phyloP scores from a whole-genome alignment of 1,140 invertebrate species.

The Drosophila arizonae region DNA sequence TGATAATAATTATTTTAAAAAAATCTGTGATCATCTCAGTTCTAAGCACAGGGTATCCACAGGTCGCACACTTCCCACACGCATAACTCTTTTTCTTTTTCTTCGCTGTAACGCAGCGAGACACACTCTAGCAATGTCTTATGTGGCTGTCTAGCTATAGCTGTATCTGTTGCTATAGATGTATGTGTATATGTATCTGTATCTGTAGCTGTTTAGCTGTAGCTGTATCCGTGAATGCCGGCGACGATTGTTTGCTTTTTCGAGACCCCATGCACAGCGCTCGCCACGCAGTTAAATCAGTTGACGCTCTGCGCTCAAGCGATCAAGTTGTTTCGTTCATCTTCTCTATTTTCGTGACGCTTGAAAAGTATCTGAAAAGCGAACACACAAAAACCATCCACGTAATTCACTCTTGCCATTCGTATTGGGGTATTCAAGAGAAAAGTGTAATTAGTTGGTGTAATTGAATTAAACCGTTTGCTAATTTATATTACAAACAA shows the following conservation, averaged over 20 bases:
- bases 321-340: constrained; percentile 64
- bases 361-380: constrained; percentile 6
- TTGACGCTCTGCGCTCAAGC: constrained; percentile 63
- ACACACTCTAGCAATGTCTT: constrained; percentile 16
- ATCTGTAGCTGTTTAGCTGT: constrained; percentile 8
- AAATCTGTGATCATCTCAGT: too few relatives aligned
- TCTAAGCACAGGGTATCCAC: background rate
- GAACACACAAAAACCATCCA: background rate
- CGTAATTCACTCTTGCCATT: background rate
- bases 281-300: constrained; percentile 62
- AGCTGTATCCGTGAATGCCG: constrained; percentile 12
- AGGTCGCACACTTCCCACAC: background rate
- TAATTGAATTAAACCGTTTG: constrained; percentile 21
- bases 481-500: background rate
- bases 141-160: background rate
- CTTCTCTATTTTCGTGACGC: constrained; percentile 11
- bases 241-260: constrained; percentile 28
- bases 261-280: constrained; percentile 60
- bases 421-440: constrained; percentile 7
- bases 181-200: constrained; percentile 1
- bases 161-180: constrained; percentile 6
- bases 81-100: background rate
- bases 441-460: constrained; percentile 36
- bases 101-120: constrained; percentile 31
- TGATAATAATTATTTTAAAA: too few relatives aligned